A percentile compares a stretch with the other conserved stretches of the same genome.
phyloP scores from a whole-genome alignment of 2,797 vertebrate genomes.

The Pangasius sanitwongsei region DNA sequence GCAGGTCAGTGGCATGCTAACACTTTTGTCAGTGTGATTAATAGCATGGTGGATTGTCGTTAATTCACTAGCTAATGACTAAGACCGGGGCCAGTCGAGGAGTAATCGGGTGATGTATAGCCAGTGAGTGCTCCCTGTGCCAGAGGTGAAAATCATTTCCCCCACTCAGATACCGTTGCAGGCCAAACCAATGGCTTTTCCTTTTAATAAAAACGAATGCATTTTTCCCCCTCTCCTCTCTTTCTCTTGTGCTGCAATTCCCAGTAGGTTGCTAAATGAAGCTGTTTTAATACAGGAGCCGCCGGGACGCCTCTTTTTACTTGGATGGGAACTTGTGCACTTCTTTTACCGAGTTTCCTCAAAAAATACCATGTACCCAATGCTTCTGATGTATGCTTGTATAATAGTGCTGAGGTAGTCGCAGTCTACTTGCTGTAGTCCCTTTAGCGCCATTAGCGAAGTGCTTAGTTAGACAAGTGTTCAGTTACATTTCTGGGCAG shows the following conservation, averaged over 20 bases:
- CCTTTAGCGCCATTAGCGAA: conserved; percentile 29
- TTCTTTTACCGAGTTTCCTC: background rate
- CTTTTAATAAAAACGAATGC: conserved; percentile 97
- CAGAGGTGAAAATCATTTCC: conserved; percentile 98
- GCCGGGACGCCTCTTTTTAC: conserved; percentile 42
- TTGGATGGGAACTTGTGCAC: background rate
- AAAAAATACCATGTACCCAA: background rate
- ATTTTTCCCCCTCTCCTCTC: conserved; percentile 69
- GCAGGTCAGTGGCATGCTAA: conserved; percentile 84
- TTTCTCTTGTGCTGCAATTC: conserved; percentile 57
- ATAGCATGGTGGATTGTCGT: conserved; percentile 91
- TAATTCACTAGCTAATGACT: conserved; percentile 99
- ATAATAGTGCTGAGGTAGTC: conserved; percentile 26
- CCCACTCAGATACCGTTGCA: conserved; percentile 88
- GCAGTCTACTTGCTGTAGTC: conserved; percentile 24
- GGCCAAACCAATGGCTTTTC: conserved; percentile 82
- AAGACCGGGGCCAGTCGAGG: conserved; percentile 80
- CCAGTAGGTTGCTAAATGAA: conserved; percentile 84
- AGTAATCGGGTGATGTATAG: conserved; percentile 98
- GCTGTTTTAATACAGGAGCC: conserved; percentile 68
- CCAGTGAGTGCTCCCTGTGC: conserved; percentile 86
- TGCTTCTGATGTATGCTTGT: conserved; percentile 18
- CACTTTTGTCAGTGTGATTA: conserved; percentile 99
- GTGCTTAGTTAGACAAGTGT: conserved; percentile 38
- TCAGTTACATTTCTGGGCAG: conserved; percentile 38